Base-by-base conservation (phyloP, 2,888 invertebrate species). In the Tetragnatha montana region DNA sequence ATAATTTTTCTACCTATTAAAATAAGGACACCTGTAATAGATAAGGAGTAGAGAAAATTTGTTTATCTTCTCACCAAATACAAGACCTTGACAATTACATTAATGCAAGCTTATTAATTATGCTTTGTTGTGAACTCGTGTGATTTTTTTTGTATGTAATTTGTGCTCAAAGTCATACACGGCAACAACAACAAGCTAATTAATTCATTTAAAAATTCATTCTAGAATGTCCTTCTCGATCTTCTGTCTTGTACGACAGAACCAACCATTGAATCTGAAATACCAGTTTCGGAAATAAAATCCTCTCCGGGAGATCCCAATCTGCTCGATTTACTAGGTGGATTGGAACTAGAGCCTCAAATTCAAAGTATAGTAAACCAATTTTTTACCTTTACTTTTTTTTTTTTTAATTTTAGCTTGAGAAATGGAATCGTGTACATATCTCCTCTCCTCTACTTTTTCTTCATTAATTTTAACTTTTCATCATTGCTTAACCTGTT, bases 151-250 rank as follows among this genome's bases (percentile, higher is more conserved):
- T n/a, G n/a, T n/a, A n/a, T n/a, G n/a, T n/a, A n/a, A n/a, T n/a
- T n/a, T n/a, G n/a, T n/a, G n/a, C n/a, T n/a, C n/a, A n/a, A n/a
- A n/a, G n/a, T n/a, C n/a, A n/a, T n/a, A n/a, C n/a, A n/a, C n/a
- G n/a, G n/a, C n/a, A n/a, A n/a, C n/a, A n/a, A n/a, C n/a, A n/a
- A n/a, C n/a, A n/a, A n/a, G 35, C 35, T 35, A 35, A 35, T 35
- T 35, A 35, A 35, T 35, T 35, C 4, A 4, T 35, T 35, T 51
- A 14, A 73, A 22, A 21, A 71, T 76, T 69, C 92, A 60, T 94
- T 94, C 7, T 93, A 97, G 97, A 97, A 96, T 93, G 96, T 97
- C 69, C 94, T 99, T 80, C 94, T 98, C 92, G 98, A 98, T 94
- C 94, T 98, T 92, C 95, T 98, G 92, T 97, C 96, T 92, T 96